Conservation (phyloP, 2,888 invertebrate species). For the Osedax frankpressi region DNA sequence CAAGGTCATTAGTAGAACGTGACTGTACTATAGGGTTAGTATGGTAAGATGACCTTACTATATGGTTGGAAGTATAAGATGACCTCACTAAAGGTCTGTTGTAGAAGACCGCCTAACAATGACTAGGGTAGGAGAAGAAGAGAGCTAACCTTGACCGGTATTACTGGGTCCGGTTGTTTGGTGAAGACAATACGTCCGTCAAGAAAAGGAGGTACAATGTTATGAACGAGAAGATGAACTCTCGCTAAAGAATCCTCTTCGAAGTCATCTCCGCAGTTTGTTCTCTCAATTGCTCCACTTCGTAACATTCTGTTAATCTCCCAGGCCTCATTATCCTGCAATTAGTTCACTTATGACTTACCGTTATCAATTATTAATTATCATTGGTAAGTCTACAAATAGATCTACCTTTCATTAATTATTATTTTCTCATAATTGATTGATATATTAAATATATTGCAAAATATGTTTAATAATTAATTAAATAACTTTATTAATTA, state of each 20-base stretch:
- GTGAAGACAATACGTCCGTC: conserved; percentile 98
- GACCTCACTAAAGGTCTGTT: too few relatives aligned
- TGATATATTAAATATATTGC: too few relatives aligned
- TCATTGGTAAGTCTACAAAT: background rate
- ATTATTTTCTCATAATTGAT: too few relatives aligned
- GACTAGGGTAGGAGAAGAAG: background rate
- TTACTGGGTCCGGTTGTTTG: conserved; percentile 95
- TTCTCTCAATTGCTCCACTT: conserved; percentile 70
- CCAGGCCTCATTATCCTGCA: conserved; percentile 86
- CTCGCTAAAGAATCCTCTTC: conserved; percentile 80
- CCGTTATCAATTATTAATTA: background rate
- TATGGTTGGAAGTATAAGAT: too few relatives aligned
- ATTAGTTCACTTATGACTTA: too few relatives aligned
- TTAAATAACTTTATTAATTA: too few relatives aligned
- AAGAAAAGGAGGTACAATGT: conserved; percentile 93
- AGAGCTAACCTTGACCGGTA: conserved; percentile 61
- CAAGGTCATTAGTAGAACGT: too few relatives aligned
- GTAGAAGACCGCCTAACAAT: too few relatives aligned
- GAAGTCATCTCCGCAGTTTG: conserved; percentile 62
- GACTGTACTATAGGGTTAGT: too few relatives aligned
- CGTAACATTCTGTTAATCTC: conserved; percentile 94
- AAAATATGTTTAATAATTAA: too few relatives aligned
- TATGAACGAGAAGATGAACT: conserved; percentile 88
- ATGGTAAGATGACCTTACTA: too few relatives aligned
- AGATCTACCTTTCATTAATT: too few relatives aligned